Percentiles rank a stretch among this genome's conserved stretches.
phyloP scores from a whole-genome alignment of 2,113 vertebrate species.

The Trinectes maculatus region DNA sequence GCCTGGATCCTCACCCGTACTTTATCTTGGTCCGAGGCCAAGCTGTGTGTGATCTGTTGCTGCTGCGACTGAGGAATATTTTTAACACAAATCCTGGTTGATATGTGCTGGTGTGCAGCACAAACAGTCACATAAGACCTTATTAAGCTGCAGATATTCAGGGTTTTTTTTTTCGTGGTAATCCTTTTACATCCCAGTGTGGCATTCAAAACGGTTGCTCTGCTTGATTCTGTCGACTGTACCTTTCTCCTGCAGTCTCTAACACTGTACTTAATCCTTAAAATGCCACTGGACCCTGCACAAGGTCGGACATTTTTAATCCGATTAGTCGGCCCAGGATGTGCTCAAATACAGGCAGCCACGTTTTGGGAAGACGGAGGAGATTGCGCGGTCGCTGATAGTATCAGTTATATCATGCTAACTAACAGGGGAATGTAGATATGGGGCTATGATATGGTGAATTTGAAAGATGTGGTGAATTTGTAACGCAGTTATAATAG shows the following conservation, averaged over 20 bases:
- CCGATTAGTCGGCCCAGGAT: slow-evolving; percentile 62
- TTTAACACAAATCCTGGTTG: slow-evolving; percentile 19
- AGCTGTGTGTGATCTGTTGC: slow-evolving; percentile 5
- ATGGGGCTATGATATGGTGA: slow-evolving; percentile 31
- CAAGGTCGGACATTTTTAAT: slow-evolving; percentile 63
- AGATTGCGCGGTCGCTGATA: slow-evolving; percentile 43
- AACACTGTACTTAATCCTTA: slow-evolving; percentile 54
- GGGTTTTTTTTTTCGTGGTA: slow-evolving; percentile 35
- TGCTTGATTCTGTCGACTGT: slow-evolving; percentile 23
- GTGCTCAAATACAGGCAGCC: slow-evolving; percentile 34
- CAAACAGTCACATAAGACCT: slow-evolving; percentile 33
- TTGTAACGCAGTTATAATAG: slow-evolving; percentile 23
- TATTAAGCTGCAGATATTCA: slow-evolving; percentile 36
- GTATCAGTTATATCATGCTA: slow-evolving; percentile 45
- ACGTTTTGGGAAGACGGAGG: slow-evolving; percentile 38
- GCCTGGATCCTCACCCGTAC: slow-evolving; percentile 13
- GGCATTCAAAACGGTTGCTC: slow-evolving; percentile 29
- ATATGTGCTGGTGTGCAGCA: not conserved
- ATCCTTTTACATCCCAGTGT: slow-evolving; percentile 52
- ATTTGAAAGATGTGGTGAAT: slow-evolving; percentile 29
- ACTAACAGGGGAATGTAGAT: slow-evolving; percentile 38
- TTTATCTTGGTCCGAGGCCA: slow-evolving; percentile 13
- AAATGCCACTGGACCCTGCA: slow-evolving; percentile 59
- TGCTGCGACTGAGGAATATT: slow-evolving; percentile 28
- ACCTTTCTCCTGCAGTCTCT: slow-evolving; percentile 43